Evolutionary conservation across 2,888 invertebrate species (phyloP).

Genomic region (Drosophila limbata): DNA sequence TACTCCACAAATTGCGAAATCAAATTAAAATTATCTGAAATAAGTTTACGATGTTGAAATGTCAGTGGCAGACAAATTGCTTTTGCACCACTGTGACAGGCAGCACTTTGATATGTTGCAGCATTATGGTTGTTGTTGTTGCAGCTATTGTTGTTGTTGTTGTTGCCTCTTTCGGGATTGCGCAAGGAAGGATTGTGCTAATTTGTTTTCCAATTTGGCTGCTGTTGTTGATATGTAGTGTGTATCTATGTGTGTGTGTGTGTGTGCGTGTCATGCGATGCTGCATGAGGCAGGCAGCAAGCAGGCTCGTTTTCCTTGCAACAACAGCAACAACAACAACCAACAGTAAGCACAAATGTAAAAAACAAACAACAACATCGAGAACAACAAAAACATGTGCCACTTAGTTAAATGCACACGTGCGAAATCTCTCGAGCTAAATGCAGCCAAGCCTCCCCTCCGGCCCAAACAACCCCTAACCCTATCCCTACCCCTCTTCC

Average conservation of each 20-base stretch:
- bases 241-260: conserved; percentile 16
- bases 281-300: conserved; percentile 8
- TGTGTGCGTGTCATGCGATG: conserved; percentile 5
- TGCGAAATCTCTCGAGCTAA: conserved; percentile 80
- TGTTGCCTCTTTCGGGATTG: conserved; percentile 43
- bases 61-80: conserved; percentile 39
- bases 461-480: conserved; percentile 17
- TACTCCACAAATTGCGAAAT: background rate
- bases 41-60: background rate
- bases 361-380: conserved; percentile 23
- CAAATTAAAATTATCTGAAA: conserved; percentile 14
- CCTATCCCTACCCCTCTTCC: conserved; percentile 1
- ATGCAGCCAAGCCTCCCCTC: conserved; percentile 57
- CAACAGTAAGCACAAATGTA: conserved; percentile 15
- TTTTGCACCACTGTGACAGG: conserved; percentile 50
- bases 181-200: conserved; percentile 69
- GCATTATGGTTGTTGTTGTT: conserved; percentile 1
- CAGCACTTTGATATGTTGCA: conserved; percentile 22
- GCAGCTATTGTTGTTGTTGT: conserved; percentile 10
- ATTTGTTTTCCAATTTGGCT: conserved; percentile 74
- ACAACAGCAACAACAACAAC: conserved; percentile 10
- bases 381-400: conserved; percentile 41
- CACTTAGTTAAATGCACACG: conserved; percentile 79
- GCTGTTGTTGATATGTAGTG: conserved; percentile 29
- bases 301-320: conserved; percentile 50